phyloP scores from a whole-genome alignment of 2,113 vertebrate species.

The Megaceryle maxima region DNA sequence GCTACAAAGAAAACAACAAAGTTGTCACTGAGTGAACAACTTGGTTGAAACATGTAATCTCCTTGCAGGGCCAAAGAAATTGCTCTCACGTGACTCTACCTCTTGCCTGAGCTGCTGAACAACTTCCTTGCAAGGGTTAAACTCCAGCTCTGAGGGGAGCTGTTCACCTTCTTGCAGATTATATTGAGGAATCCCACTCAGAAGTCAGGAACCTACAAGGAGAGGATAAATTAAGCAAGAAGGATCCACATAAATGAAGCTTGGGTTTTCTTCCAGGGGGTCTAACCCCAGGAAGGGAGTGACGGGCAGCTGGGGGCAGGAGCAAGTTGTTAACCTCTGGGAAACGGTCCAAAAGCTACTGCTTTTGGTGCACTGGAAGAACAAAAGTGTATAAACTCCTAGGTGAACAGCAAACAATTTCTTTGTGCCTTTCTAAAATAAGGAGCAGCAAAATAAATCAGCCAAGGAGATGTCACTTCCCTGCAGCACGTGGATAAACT shows the following conservation, averaged over 20 bases:
- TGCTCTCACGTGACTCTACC: accelerated
- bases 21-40: neutral
- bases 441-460: neutral
- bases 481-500: neutral
- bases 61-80: neutral
- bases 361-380: neutral
- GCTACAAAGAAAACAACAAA: neutral
- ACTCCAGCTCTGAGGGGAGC: neutral
- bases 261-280: neutral
- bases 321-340: neutral
- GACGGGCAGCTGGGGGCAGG: neutral
- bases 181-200: accelerated
- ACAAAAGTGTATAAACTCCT: neutral
- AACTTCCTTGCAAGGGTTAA: neutral
- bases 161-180: neutral
- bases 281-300: neutral
- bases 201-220: neutral
- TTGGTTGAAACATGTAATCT: neutral
- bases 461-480: neutral
- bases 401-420: neutral
- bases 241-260: neutral
- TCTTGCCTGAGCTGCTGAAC: neutral
- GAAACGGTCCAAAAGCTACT: neutral
- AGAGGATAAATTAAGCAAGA: neutral
- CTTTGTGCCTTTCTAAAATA: neutral